Evolutionary conservation across 2,888 invertebrate genomes (phyloP), one percentile per base, ranked within the genome.

Genomic region (Eupsilia transversa): DNA sequence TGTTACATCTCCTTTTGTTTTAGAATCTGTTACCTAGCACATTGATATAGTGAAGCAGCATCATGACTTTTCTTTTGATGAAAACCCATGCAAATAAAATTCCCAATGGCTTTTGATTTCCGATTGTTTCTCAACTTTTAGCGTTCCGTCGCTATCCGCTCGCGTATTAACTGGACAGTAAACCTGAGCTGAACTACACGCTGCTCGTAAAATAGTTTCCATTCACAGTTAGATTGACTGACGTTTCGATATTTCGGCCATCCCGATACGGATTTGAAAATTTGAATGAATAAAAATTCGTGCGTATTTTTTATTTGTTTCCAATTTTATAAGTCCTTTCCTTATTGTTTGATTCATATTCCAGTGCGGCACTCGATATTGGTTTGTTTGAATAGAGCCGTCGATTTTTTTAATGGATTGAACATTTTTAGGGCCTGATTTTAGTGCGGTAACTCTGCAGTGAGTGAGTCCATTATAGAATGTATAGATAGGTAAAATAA

Each of bases 211-310:
- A 86, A 88, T 87, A 85, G 80, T 85, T 86, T 72, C 79, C 60
- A 80, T 87, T 87, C 72, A 59, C 57, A 72, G 73, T 79, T 80
- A 73, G 74, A 87, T 87, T 74, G 81, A 80, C 79, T 82, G 81
- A 79, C 83, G 79, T 82, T 81, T 76, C 77, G 72, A 80, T 87
- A 82, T 84, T 79, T 80, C 69, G 76, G 23, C 54, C 49, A 63
- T 76, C 30, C 72, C 60, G 69, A 74, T 59, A 72, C 77, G 68
- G 79, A 80, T 86, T 82, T 75, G 72, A 84, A 86, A 80, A 79
- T 87, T 82, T 73, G 79, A 84, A 85, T 84, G 84, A 77, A 83
- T 80, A 84, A 83, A 80, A 88, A 87, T 30, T 72, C 68, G 73
- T 64, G 54, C 66, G 74, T 60, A 72, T 85, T 85, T 81, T 82